Conservation (phyloP, 1,140 invertebrate genomes). For the Protaetia brevitarsis region DNA sequence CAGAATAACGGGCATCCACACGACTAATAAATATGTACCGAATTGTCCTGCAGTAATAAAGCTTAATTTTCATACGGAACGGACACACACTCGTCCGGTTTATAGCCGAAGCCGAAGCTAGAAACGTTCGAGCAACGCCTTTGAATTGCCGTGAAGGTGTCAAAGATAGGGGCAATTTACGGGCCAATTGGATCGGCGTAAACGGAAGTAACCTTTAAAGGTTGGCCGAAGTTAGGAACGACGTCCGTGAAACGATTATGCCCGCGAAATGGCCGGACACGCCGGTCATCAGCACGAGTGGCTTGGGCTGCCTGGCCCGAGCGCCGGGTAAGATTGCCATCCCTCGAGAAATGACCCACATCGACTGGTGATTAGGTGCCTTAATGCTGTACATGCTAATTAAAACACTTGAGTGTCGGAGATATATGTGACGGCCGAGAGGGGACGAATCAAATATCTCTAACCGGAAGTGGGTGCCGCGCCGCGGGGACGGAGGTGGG, state of each 20-base stretch:
- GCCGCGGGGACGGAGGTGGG: too few relatives aligned
- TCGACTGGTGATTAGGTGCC: slow-evolving; percentile 26
- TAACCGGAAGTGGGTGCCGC: not conserved
- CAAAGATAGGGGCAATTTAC: slow-evolving; percentile 50
- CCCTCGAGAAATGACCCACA: slow-evolving; percentile 24
- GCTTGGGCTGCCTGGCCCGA: slow-evolving; percentile 1
- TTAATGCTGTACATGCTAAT: slow-evolving; percentile 29
- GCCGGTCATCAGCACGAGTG: slow-evolving; percentile 32
- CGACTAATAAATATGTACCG: not conserved
- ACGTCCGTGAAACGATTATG: slow-evolving; percentile 44
- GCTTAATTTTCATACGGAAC: slow-evolving; percentile 1
- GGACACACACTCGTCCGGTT: not conserved
- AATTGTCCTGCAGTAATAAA: slow-evolving; percentile 4
- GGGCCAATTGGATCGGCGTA: slow-evolving; percentile 49
- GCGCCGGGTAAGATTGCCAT: slow-evolving; percentile 16
- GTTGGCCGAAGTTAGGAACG: slow-evolving; percentile 45
- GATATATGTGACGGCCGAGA: slow-evolving; percentile 9
- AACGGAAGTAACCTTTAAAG: slow-evolving; percentile 46
- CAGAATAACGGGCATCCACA: too few relatives aligned
- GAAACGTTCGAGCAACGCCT: slow-evolving; percentile 24
- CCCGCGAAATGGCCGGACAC: slow-evolving; percentile 41
- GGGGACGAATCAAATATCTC: slow-evolving; percentile 17
- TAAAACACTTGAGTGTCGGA: slow-evolving; percentile 23
- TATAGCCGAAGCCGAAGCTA: not conserved
- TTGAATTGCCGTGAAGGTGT: slow-evolving; percentile 43